These are phyloP conservation scores for Perca flavescens DNA, from an alignment of 2,113 vertebrate genomes.

Conservation along the genomic window DNA sequence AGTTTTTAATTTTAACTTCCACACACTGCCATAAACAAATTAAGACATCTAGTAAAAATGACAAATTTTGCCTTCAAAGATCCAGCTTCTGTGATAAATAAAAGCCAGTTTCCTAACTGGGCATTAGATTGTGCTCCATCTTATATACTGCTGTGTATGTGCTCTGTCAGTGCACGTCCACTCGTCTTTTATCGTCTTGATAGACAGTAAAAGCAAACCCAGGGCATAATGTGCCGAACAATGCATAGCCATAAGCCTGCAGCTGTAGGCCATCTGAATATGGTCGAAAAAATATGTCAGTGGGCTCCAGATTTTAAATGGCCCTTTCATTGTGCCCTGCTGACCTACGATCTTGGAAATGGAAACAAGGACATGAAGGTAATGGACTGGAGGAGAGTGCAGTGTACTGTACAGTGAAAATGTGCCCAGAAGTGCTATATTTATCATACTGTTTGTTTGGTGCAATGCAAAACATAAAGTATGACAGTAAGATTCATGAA, in stretches of 20 bases:
- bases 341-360: conserved; percentile 52
- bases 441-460: background rate
- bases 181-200: conserved; percentile 32
- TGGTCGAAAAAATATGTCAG: conserved; percentile 52
- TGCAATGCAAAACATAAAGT: background rate
- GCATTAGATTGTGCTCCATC: background rate
- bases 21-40: background rate
- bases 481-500: background rate
- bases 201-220: conserved; percentile 39
- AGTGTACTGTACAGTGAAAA: conserved; percentile 46
- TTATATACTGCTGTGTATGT: conserved; percentile 4
- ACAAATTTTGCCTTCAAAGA: background rate
- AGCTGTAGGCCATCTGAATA: conserved; percentile 71
- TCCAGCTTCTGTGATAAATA: background rate
- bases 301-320: conserved; percentile 63
- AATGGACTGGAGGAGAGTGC: conserved; percentile 40
- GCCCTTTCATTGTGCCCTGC: conserved; percentile 57
- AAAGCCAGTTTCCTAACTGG: background rate
- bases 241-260: conserved; percentile 50
- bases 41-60: background rate
- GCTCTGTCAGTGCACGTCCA: conserved; percentile 1
- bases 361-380: conserved; percentile 32
- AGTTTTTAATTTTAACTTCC: background rate
- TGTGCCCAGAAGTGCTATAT: conserved; percentile 24
- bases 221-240: conserved; percentile 43